Conservation (phyloP, 2,888 invertebrate species). For the Mongoloraphidia duomilia region DNA sequence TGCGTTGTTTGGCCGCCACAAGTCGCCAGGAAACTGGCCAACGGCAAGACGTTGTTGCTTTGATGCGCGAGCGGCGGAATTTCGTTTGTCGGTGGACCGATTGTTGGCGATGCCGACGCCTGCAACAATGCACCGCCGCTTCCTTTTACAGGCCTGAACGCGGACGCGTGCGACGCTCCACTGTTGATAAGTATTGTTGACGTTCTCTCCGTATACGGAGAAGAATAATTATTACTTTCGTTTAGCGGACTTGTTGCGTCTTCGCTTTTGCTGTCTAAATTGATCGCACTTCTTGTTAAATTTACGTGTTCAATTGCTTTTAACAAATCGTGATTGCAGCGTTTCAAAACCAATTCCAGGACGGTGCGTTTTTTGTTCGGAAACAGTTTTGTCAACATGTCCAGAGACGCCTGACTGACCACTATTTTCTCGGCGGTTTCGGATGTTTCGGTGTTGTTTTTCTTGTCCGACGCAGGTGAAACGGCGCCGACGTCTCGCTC, state of each 20-base stretch:
- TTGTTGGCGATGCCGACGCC: slow-evolving; percentile 12
- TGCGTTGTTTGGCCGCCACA: not conserved
- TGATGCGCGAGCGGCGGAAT: slow-evolving; percentile 25
- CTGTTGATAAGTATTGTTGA: slow-evolving; percentile 10
- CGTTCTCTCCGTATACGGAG: slow-evolving; percentile 11
- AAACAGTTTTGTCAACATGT: slow-evolving; percentile 77
- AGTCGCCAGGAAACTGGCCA: not conserved
- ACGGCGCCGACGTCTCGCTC: slow-evolving; percentile 3
- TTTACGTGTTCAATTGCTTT: slow-evolving; percentile 82
- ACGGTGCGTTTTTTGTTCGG: slow-evolving; percentile 81
- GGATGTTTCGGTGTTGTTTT: slow-evolving; percentile 13
- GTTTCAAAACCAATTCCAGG: slow-evolving; percentile 76
- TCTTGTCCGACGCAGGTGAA: slow-evolving; percentile 14
- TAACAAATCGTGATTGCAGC: slow-evolving; percentile 82
- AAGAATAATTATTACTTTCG: slow-evolving; percentile 10
- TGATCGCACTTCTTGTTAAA: slow-evolving; percentile 11
- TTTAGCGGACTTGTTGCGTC: slow-evolving; percentile 9
- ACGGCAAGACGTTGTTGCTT: slow-evolving; percentile 13
- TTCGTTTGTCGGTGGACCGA: slow-evolving; percentile 19
- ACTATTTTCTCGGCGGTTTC: slow-evolving; percentile 19
- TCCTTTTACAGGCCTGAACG: slow-evolving; percentile 26
- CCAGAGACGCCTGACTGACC: slow-evolving; percentile 60
- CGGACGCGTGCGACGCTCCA: slow-evolving; percentile 20
- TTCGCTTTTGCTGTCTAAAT: not conserved
- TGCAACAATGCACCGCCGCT: slow-evolving; percentile 12